A percentile compares a stretch with the other conserved stretches of the same genome.
These are phyloP conservation scores for Stenoptilia bipunctidactyla DNA, from an alignment of 2,888 invertebrate genomes.

Conservation along the genomic window DNA sequence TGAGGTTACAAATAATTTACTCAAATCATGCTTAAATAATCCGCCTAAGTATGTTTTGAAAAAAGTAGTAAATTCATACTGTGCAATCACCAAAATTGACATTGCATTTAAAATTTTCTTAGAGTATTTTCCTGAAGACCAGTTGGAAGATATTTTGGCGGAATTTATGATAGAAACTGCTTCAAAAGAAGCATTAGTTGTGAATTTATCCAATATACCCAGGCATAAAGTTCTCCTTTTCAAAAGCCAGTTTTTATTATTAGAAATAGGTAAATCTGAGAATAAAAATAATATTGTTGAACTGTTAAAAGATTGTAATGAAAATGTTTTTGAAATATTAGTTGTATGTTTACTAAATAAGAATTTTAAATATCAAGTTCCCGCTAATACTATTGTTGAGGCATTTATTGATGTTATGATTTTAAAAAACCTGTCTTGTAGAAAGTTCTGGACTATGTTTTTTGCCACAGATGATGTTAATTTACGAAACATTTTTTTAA, in stretches of 20 bases:
- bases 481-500: conserved; percentile 36
- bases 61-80: conserved; percentile 43
- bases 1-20: conserved; percentile 19
- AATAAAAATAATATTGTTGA: conserved; percentile 20
- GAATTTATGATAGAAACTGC: conserved; percentile 49
- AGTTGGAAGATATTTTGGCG: conserved; percentile 36
- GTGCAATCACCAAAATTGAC: conserved; percentile 34
- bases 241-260: conserved; percentile 37
- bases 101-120: conserved; percentile 36
- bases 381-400: conserved; percentile 24
- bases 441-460: conserved; percentile 41
- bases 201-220: conserved; percentile 22
- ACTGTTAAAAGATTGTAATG: conserved; percentile 29
- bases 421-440: conserved; percentile 25
- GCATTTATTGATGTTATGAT: conserved; percentile 27
- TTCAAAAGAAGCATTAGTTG: conserved; percentile 37
- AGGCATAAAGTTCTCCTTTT: conserved; percentile 33
- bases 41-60: conserved; percentile 47
- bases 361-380: conserved; percentile 21
- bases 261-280: conserved; percentile 20
- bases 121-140: conserved; percentile 35
- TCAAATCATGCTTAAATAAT: conserved; percentile 39
- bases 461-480: conserved; percentile 30
- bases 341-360: conserved; percentile 36
- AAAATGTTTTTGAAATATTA: conserved; percentile 33